Evolutionary conservation across 1,140 invertebrate genomes (phyloP), one percentile per base, ranked within the genome.

Genomic region (Calosoma granatense): DNA sequence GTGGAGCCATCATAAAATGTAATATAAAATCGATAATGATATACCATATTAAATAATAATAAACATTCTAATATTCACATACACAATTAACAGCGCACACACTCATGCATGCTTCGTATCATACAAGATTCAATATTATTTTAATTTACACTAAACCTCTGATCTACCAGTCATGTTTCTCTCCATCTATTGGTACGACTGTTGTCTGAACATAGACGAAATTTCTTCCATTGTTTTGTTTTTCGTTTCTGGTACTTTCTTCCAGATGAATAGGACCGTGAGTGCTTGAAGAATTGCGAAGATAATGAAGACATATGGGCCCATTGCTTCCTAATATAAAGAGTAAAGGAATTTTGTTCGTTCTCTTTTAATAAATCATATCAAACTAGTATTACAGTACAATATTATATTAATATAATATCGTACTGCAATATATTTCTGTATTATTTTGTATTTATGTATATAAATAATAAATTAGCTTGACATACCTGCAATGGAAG

Each of bases 171-270:
- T 36, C n/a, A 36, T 36, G n/a, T 36, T 6, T 36, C 26, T 36
- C 26, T 36, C n/a, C n/a, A n/a, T 36, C 26, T 75, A 83, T 61
- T 82, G 75, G 61, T 84, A 83, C 2, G 81, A 81, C 64, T 80
- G 80, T 64, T 89, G 86, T 61, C 86, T 79, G 70, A 88, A 88
- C 74, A 86, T 78, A 19, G 83, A 80, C 55, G 80, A 80, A 53
- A 92, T 90, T 69, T 93, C 88, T 64, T 92, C 88, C 55, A 86
- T 82, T 1, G 86, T 84, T 67, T 86, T 87, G 71, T 90, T 90
- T 72, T 91, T 92, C 9, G 90, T 93, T 72, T 92, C 90, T 2
- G 90, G 89, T 1, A 92, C 87, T 69, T 88, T 86, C 64, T 83
- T 81, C 67, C 78, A 87, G 14, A 88, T 87, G 71, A 90, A 92